A percentile compares a stretch with the other conserved stretches of the same genome.
phyloP scores from a whole-genome alignment of 92 coral and sea anemone species.

The Heteractis magnifica region DNA sequence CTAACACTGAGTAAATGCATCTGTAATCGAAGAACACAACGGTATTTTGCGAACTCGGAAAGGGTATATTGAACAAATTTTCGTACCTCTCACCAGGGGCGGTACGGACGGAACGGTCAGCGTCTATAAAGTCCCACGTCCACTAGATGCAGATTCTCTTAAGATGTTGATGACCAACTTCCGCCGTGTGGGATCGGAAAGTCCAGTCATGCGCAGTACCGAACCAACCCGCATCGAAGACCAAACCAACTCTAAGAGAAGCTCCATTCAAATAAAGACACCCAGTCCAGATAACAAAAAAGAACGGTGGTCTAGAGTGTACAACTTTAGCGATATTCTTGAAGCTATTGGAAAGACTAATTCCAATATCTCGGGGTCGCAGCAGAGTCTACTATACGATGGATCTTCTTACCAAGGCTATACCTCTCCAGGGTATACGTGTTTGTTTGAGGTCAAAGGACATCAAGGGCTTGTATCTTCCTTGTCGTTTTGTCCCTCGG shows the following conservation, averaged over 20 bases:
- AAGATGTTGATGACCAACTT: conserved; percentile 46
- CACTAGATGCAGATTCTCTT: conserved; percentile 53
- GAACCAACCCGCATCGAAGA: background rate
- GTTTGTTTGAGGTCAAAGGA: conserved; percentile 60
- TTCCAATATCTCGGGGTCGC: conserved; percentile 21
- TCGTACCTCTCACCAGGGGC: conserved; percentile 44
- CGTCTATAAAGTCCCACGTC: conserved; percentile 62
- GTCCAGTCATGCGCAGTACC: conserved; percentile 29
- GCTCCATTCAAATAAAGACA: background rate
- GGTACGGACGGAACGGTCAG: conserved; percentile 64
- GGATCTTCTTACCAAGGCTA: background rate
- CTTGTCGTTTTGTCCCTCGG: conserved; percentile 57
- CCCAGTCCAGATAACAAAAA: conserved; percentile 1
- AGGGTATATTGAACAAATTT: background rate
- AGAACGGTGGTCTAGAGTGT: conserved; percentile 31
- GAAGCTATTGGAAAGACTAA: conserved; percentile 34
- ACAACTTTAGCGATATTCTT: conserved; percentile 25
- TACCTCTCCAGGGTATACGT: conserved; percentile 3
- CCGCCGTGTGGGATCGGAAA: conserved; percentile 37
- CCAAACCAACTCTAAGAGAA: conserved; percentile 4
- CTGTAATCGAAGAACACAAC: no score
- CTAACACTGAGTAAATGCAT: no score
- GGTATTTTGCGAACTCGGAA: no score
- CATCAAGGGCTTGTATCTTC: conserved; percentile 62
- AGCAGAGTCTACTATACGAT: conserved; percentile 15